These are phyloP conservation scores for Pygocentrus nattereri DNA, from an alignment of 2,797 vertebrate genomes.

Conservation along the genomic window DNA sequence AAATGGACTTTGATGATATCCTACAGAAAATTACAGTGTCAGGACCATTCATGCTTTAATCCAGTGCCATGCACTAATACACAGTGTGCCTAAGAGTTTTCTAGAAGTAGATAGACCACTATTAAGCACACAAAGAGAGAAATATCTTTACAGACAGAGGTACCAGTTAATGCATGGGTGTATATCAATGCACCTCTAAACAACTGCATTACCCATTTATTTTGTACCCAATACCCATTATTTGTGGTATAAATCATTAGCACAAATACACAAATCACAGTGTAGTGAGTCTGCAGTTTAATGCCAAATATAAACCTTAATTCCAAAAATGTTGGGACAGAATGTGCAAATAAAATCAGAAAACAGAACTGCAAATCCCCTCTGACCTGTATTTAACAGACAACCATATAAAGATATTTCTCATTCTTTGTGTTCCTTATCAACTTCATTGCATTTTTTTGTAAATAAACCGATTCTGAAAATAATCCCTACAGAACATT, in stretches of 20 bases:
- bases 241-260: no score
- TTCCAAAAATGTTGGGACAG: no score
- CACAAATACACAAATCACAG: background rate
- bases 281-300: background rate
- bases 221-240: no score
- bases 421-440: no score
- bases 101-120: background rate
- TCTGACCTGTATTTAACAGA: no score
- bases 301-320: background rate
- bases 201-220: background rate
- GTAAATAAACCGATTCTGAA: no score
- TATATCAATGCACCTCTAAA: background rate
- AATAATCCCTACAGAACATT: no score
- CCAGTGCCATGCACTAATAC: background rate
- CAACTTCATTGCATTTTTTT: no score
- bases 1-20: conserved; percentile 95
- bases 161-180: background rate
- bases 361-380: no score
- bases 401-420: no score
- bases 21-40: conserved; percentile 69
- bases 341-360: no score
- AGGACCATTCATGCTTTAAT: conserved; percentile 1
- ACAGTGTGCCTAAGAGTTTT: background rate
- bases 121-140: background rate
- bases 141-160: background rate